A percentile compares a stretch with the other conserved stretches of the same genome.
phyloP scores from a whole-genome alignment of 2,113 vertebrate species.

The Petromus typicus region DNA sequence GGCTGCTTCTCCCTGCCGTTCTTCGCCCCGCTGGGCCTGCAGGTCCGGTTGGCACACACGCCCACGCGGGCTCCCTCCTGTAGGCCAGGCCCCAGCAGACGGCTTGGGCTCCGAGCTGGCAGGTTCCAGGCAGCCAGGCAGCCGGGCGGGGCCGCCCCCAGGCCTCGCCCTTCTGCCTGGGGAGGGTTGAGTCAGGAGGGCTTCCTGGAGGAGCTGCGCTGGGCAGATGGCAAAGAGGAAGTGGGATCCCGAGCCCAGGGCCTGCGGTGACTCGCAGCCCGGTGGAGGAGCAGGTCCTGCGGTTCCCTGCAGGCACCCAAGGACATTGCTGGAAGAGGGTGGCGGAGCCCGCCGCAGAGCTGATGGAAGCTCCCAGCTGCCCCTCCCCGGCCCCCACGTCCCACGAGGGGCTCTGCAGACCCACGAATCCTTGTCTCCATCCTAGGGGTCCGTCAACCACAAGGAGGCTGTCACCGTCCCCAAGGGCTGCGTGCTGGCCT shows the following conservation, averaged over 20 bases:
- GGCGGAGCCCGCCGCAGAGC: neutral
- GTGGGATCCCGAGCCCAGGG: neutral
- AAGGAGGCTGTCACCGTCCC: slow-evolving; percentile 80
- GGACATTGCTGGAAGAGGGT: neutral
- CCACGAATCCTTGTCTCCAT: neutral
- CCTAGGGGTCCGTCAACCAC: slow-evolving; percentile 71
- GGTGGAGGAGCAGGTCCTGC: slow-evolving; percentile 34
- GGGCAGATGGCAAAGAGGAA: neutral
- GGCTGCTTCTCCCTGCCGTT: slow-evolving; percentile 62
- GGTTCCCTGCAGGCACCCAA: neutral
- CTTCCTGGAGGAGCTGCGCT: slow-evolving; percentile 20
- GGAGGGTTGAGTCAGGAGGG: slow-evolving; percentile 30
- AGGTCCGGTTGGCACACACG: slow-evolving; percentile 74
- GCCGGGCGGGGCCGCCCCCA: too few species aligned
- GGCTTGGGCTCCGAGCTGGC: neutral
- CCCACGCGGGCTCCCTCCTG: neutral
- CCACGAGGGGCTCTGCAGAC: neutral
- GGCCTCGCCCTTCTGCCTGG: neutral
- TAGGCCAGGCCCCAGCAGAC: neutral
- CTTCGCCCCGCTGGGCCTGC: slow-evolving; percentile 28
- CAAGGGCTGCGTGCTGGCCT: slow-evolving; percentile 85
- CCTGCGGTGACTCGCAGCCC: too few species aligned
- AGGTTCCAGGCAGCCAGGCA: neutral
- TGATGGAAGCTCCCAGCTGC: neutral
- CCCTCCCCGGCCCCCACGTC: neutral